phyloP scores from a whole-genome alignment of 2,113 vertebrate species.

The Sialia sialis region DNA sequence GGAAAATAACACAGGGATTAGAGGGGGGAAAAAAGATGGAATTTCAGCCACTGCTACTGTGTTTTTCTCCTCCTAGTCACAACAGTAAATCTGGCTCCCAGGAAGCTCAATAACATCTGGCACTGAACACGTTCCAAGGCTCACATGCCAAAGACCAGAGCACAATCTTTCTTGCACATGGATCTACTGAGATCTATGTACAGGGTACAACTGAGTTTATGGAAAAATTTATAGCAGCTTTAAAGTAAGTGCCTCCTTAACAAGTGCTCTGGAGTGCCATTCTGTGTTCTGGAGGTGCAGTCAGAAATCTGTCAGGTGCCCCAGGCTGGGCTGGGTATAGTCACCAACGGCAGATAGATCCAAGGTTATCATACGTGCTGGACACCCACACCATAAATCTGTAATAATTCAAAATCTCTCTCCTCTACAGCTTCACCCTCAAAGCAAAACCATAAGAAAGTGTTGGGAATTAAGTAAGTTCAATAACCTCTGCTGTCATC shows the following conservation, averaged over 20 bases:
- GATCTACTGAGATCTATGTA: not conserved
- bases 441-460: not conserved
- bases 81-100: not conserved
- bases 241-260: not conserved
- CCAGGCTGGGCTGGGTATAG: not conserved
- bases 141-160: not conserved
- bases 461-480: not conserved
- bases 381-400: not conserved
- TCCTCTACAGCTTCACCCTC: not conserved
- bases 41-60: not conserved
- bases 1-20: not conserved
- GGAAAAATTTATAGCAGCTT: not conserved
- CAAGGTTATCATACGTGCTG: not conserved
- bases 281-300: not conserved
- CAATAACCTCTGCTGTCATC: not conserved
- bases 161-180: not conserved
- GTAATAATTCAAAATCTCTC: not conserved
- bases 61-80: not conserved
- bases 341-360: not conserved
- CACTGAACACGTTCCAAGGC: not conserved
- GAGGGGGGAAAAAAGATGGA: not conserved
- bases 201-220: not conserved
- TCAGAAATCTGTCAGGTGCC: not conserved
- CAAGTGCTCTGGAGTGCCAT: not conserved
- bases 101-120: not conserved